Evolutionary conservation across 1,140 invertebrate species (phyloP), one percentile per base, ranked within the genome.

Genomic region (Agrilus planipennis): DNA sequence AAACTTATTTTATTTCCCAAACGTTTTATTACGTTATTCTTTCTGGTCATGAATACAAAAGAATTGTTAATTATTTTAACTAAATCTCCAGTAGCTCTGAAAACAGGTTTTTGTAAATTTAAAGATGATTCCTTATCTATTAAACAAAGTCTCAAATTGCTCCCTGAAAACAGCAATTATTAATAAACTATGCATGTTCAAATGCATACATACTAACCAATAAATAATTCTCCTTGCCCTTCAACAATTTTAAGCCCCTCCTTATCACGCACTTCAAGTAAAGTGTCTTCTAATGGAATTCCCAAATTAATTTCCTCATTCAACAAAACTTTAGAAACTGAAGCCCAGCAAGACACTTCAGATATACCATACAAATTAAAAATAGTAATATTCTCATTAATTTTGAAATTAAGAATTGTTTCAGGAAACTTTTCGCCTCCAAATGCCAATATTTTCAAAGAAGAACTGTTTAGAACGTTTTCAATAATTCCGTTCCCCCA

Each of bases 341-440:
- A 76, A 2, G 84, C 77, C 86, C 85, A 89, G 58, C 82, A 85
- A 4, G 84, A 88, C 34, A 89, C 70, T 65, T 89, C 85, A 22
- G 84, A 87, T 14, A 85, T 76, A 37, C 86, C 85, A 71, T 89
- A 89, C 35, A 87, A 59, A 61, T 82, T 86, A 59, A 71, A 84
- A 37, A 88, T 62, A 54, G 53, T 65, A 16, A 55, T 29, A 31
- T 42, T 16, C 19, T 37, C 18, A 20, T 18, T n/a, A 75, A 78
- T 42, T 52, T 58, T 57, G 71, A 77, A 45, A 18, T 34, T 46
- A 23, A 48, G 25, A 23, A 45, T 37, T 28, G 43, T 31, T 40
- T 63, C 63, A 41, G 69, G 69, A 44, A 78, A 69, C 18, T 62
- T 62, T 64, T 79, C 78, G 29, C 77, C 77, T 25, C 79, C 79